Evolutionary conservation across 2,888 invertebrate species (phyloP).

Genomic region (Danaus chrysippus): DNA sequence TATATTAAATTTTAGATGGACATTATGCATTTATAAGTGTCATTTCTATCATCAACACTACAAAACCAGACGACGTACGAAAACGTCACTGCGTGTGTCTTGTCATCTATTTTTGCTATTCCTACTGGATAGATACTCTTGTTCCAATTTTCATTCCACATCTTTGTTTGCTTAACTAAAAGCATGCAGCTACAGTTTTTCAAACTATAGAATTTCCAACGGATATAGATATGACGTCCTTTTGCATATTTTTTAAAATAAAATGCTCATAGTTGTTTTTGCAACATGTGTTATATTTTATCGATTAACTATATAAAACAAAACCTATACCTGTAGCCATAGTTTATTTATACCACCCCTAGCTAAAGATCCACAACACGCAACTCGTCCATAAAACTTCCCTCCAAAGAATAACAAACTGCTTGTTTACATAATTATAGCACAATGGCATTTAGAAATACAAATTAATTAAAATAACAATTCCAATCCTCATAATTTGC

Average conservation of each 20-base stretch:
- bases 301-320: background rate
- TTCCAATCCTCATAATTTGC: constrained; percentile 57
- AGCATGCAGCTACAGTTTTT: constrained; percentile 1
- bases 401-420: constrained; percentile 24
- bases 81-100: background rate
- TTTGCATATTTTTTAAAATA: background rate
- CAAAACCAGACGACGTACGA: background rate
- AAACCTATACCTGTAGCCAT: background rate
- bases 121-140: background rate
- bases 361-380: constrained; percentile 6
- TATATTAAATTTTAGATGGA: background rate
- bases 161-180: constrained; percentile 7
- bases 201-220: constrained; percentile 1
- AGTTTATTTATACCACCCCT: background rate
- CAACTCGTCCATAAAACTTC: constrained; percentile 7
- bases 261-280: background rate
- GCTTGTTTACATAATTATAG: constrained; percentile 35
- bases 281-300: background rate
- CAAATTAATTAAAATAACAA: constrained; percentile 59
- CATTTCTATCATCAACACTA: background rate
- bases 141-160: constrained; percentile 4
- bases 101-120: constrained; percentile 1
- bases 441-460: constrained; percentile 49
- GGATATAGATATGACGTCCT: background rate
- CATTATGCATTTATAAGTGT: background rate